phyloP scores from a whole-genome alignment of 2,797 vertebrate species.

The Acridotheres tristis region DNA sequence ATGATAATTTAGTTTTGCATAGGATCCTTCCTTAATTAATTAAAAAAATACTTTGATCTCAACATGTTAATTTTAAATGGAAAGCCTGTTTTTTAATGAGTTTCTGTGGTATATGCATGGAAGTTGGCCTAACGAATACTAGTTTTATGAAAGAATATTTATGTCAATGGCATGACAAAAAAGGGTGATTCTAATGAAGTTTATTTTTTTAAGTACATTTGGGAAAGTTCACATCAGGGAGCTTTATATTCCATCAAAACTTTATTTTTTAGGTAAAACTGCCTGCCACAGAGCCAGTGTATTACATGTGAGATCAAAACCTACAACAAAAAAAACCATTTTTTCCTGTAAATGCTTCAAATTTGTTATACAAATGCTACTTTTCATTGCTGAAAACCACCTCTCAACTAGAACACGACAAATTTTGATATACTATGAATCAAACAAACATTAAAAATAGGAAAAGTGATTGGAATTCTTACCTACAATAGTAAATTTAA shows the following conservation, averaged over 20 bases:
- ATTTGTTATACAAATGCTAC: neutral
- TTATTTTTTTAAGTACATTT: neutral
- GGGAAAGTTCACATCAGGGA: neutral
- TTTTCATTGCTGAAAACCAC: neutral
- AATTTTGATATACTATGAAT: neutral
- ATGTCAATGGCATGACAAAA: neutral
- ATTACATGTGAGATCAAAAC: neutral
- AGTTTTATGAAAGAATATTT: neutral
- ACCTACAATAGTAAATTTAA: constrained; percentile 89
- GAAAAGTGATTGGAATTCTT: constrained; percentile 38
- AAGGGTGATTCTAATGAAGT: neutral
- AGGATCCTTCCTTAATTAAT: neutral
- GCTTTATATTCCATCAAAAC: neutral
- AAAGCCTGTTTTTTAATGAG: neutral
- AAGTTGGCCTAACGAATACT: neutral
- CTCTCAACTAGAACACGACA: neutral
- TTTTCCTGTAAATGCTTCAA: neutral
- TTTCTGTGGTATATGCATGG: neutral
- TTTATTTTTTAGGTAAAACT: neutral
- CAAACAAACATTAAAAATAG: neutral
- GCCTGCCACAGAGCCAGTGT: neutral
- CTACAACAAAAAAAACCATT: neutral
- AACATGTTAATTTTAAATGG: neutral
- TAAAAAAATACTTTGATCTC: neutral
- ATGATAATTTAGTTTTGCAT: neutral